Evolutionary conservation across 2,797 vertebrate species (phyloP).

Genomic region (Squalus acanthias): DNA sequence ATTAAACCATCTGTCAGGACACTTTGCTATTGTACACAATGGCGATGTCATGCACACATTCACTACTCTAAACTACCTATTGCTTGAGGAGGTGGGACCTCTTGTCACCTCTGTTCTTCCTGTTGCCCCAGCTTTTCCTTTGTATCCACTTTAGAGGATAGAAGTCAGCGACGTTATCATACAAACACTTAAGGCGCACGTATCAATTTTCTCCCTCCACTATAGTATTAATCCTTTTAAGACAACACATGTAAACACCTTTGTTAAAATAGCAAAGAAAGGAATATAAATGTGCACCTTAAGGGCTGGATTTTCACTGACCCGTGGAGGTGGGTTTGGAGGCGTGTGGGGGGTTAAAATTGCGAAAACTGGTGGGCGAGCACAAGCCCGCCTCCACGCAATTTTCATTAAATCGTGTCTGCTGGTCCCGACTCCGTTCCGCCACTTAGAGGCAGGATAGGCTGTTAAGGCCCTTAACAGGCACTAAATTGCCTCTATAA

Average conservation of each 20-base stretch:
- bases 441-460: no score
- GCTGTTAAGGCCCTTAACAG: no score
- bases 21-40: neutral
- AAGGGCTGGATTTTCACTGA: no score
- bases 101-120: neutral
- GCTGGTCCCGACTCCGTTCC: no score
- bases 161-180: neutral
- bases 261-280: neutral
- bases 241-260: neutral
- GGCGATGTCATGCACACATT: neutral
- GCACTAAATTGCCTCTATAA: no score
- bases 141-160: neutral
- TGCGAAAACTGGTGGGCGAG: no score
- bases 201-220: neutral
- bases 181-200: neutral
- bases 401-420: no score
- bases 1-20: constrained; percentile 1
- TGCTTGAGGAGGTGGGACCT: neutral
- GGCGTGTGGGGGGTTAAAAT: no score
- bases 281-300: neutral
- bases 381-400: no score
- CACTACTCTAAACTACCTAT: neutral
- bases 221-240: neutral
- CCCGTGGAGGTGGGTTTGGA: no score
- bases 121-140: neutral